Percentiles rank a stretch among this genome's conserved stretches.
Conservation (phyloP, 2,888 invertebrate species). For the Furcula furcula region DNA sequence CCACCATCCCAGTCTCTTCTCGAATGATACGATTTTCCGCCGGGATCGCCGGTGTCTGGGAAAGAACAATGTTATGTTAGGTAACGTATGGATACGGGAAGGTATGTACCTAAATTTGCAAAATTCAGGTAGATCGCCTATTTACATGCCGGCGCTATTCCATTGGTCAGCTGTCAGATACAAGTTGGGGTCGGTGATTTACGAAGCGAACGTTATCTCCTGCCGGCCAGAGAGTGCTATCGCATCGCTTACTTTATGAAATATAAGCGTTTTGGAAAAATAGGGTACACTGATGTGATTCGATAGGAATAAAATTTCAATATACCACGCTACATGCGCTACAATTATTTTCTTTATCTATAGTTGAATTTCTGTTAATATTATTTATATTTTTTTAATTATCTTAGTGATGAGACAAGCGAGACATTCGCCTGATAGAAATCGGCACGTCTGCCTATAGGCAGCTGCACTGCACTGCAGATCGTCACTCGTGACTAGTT, state of each 20-base stretch:
- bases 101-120: conserved; percentile 3
- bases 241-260: conserved; percentile 5
- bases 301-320: no score
- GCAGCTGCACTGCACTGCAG: no score
- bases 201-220: conserved; percentile 17
- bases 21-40: conserved; percentile 54
- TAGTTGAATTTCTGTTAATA: no score
- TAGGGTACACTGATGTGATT: not conserved
- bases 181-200: conserved; percentile 29
- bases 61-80: conserved; percentile 5
- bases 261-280: conserved; percentile 1
- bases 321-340: no score
- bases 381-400: no score
- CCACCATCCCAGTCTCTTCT: conserved; percentile 91
- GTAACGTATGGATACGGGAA: not conserved
- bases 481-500: no score
- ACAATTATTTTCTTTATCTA: no score
- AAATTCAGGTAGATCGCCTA: conserved; percentile 22
- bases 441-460: no score
- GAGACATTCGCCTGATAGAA: no score
- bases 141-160: conserved; percentile 22
- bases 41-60: conserved; percentile 63
- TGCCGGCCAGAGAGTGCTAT: conserved; percentile 6
- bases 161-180: conserved; percentile 28
- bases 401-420: no score